Base-by-base conservation (phyloP, 1,140 invertebrate genomes). In the Leptinotarsa defecta region DNA sequence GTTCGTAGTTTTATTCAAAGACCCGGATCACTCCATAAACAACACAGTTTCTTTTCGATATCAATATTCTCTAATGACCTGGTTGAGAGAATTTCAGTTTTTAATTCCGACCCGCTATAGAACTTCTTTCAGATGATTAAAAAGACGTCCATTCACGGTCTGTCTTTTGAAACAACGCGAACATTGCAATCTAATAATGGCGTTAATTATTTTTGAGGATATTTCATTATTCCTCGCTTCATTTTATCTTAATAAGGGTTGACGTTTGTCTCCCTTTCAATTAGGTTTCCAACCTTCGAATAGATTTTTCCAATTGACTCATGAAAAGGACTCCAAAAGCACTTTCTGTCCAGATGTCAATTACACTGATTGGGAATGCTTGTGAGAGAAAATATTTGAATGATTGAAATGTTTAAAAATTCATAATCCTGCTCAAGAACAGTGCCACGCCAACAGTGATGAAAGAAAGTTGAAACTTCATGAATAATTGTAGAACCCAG, bases 151-250 rank as follows among this genome's bases (percentile, higher is more conserved):
- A 48, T 71, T 61, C 52, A 61, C 49, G 17, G 69, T 13, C 69
- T 48, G 48, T 71, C 48, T 52, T 48, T 24, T 57, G 69, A 61
- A 71, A 57, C 69, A 71, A 48, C 69, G 69, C 48, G 69, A 71
- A 71, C 69, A 52, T 48, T 71, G 69, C 69, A 71, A 71, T 71
- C 52, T 57, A 71, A 71, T 71, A 71, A 71, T 48, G 69, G 69
- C 52, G 69, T 71, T 71, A 71, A 71, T 71, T 71, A 71, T 71
- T 71, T 71, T 71, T 71, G 69, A 71, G 69, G 69, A 71, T 71
- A 71, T 71, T 71, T 71, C 52, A 71, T 71, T 71, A 71, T 71
- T 71, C 69, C 17, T 34, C 69, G 20, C 57, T 71, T 71, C 48
- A 61, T 48, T 48, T 27, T 48, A 24, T 57, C 69, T 71, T 71